phyloP scores from a whole-genome alignment of 2,113 vertebrate genomes.

The Hydrochoerus hydrochaeris region DNA sequence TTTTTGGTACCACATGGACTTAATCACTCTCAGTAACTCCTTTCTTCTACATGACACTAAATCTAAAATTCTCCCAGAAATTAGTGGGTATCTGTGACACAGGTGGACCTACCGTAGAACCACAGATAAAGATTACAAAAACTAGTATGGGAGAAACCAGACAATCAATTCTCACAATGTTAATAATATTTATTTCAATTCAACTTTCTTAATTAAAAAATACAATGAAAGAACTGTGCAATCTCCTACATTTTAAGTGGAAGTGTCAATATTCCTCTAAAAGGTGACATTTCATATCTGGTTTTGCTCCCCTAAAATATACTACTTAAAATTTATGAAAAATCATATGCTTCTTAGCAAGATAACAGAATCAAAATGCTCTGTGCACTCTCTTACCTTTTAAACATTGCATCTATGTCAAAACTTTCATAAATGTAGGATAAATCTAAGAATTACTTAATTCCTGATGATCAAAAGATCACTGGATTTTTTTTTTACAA shows the following conservation, averaged over 20 bases:
- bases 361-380: neutral
- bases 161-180: neutral
- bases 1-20: neutral
- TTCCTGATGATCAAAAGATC: neutral
- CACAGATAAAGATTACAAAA: neutral
- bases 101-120: neutral
- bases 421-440: neutral
- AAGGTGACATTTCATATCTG: neutral
- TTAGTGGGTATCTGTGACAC: neutral
- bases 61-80: neutral
- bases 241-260: neutral
- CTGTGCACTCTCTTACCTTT: neutral
- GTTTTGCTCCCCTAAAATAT: neutral
- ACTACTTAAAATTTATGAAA: neutral
- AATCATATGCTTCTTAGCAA: slow-evolving; percentile 13
- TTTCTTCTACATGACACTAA: neutral
- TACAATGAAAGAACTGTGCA: neutral
- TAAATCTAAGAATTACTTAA: slow-evolving; percentile 52
- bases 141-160: neutral
- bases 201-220: slow-evolving; percentile 9
- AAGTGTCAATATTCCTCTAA: neutral
- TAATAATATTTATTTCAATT: slow-evolving; percentile 15
- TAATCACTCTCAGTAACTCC: neutral
- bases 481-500: neutral
- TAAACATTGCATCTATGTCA: slow-evolving; percentile 30